Evolutionary conservation across 2,113 vertebrate species (phyloP).

Genomic region (Cololabis saira): DNA sequence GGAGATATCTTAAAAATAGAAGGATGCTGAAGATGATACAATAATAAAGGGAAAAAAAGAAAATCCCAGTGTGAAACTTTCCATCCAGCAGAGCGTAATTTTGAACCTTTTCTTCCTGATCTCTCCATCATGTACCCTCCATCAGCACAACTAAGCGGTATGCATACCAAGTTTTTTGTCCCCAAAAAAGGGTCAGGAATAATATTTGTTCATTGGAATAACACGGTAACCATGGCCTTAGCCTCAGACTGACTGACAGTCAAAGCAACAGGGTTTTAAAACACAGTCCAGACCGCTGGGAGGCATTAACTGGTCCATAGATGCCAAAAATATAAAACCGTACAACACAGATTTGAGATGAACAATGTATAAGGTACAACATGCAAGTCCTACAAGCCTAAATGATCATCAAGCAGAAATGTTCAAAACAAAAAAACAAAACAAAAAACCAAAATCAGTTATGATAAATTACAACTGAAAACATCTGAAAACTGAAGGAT

Average conservation of each 20-base stretch:
- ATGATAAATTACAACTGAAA: not conserved
- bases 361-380: not conserved
- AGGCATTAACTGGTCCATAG: slow-evolving; percentile 51
- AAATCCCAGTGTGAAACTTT: not conserved
- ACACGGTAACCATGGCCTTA: slow-evolving; percentile 56
- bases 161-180: slow-evolving; percentile 28
- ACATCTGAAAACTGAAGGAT: not conserved
- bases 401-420: too few relatives aligned
- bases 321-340: slow-evolving; percentile 47
- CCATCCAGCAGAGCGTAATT: not conserved
- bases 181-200: slow-evolving; percentile 48
- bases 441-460: not conserved
- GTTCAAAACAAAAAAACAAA: not conserved
- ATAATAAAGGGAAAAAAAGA: too few relatives aligned
- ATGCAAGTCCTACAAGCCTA: not conserved
- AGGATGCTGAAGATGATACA: too few relatives aligned
- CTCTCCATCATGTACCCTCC: slow-evolving; percentile 1
- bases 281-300: slow-evolving; percentile 65
- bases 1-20: too few relatives aligned
- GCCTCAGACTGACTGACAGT: slow-evolving; percentile 56
- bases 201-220: slow-evolving; percentile 68
- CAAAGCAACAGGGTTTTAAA: slow-evolving; percentile 48
- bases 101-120: slow-evolving; percentile 15
- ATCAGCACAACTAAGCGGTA: slow-evolving; percentile 19
- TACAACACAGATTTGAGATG: slow-evolving; percentile 22